A percentile compares a stretch with the other conserved stretches of the same genome.
Conservation (phyloP, 92 coral and sea anemone genomes). For the Phenganax marumi region DNA sequence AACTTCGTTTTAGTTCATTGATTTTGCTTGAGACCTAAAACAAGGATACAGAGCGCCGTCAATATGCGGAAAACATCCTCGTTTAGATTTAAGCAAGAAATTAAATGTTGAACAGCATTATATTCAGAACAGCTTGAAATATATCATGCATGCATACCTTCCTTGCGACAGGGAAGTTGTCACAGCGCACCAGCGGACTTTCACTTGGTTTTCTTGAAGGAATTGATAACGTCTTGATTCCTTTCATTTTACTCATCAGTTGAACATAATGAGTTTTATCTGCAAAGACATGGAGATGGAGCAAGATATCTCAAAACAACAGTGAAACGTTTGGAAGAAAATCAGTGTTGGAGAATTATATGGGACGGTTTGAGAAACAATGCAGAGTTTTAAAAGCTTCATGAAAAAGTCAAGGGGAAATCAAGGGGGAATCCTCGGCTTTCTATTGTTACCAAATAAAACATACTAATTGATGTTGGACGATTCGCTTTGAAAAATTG, state of each 20-base stretch:
- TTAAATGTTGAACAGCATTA: neutral
- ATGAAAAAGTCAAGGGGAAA: no score
- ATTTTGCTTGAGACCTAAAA: conserved; percentile 33
- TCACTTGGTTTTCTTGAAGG: conserved; percentile 87
- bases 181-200: conserved; percentile 86
- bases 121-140: neutral
- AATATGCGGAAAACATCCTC: neutral
- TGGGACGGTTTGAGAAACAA: neutral
- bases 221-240: conserved; percentile 72
- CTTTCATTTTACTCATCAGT: conserved; percentile 72
- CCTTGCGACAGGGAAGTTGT: conserved; percentile 62
- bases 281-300: neutral
- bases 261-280: conserved; percentile 72
- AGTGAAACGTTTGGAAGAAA: neutral
- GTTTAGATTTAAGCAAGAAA: neutral
- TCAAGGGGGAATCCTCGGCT: no score
- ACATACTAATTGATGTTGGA: no score
- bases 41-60: neutral
- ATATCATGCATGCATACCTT: conserved; percentile 57
- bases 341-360: neutral
- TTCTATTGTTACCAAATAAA: no score
- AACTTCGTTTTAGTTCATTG: conserved; percentile 27
- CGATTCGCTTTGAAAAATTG: no score
- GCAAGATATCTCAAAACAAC: no score
- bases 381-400: no score